Percentiles rank a stretch among this genome's conserved stretches.
phyloP scores from a whole-genome alignment of 2,888 invertebrate genomes.

The Sabatieria punctata region DNA sequence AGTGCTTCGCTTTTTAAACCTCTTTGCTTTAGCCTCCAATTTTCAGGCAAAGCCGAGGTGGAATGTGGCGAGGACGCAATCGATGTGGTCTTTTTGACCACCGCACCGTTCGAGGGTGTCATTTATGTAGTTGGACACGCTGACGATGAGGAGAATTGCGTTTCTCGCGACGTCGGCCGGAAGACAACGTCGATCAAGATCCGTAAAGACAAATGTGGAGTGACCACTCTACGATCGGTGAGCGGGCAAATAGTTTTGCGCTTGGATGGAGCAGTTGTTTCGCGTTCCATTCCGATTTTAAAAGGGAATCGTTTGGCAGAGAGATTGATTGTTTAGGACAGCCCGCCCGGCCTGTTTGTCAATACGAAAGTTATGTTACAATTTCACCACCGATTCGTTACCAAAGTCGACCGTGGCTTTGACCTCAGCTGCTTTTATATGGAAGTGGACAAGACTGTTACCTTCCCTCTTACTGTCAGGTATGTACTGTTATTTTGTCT shows the following conservation, averaged over 20 bases:
- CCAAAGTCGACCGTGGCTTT: constrained; percentile 25
- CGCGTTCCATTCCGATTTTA: background rate
- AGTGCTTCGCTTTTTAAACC: constrained; percentile 2
- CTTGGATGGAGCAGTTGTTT: no score
- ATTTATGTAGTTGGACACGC: constrained; percentile 18
- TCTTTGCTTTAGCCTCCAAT: constrained; percentile 1
- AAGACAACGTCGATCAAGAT: constrained; percentile 24
- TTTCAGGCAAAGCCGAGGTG: constrained; percentile 25
- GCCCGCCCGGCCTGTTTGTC: constrained; percentile 26
- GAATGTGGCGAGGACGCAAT: constrained; percentile 28
- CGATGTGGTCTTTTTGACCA: constrained; percentile 26
- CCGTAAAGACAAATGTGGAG: constrained; percentile 23
- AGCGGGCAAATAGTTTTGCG: background rate
- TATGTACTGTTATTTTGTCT: background rate
- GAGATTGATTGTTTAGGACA: constrained; percentile 15
- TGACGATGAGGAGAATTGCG: constrained; percentile 22
- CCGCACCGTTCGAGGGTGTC: constrained; percentile 17
- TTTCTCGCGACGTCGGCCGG: constrained; percentile 21
- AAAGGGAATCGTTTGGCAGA: background rate
- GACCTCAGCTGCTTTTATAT: constrained; percentile 20
- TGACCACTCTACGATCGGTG: constrained; percentile 23
- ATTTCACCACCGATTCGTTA: constrained; percentile 29
- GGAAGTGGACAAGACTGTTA: constrained; percentile 29
- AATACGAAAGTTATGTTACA: constrained; percentile 28
- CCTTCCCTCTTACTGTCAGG: constrained; percentile 24